Evolutionary conservation across 2,113 vertebrate genomes (phyloP).

Genomic region (Rhizomys pruinosus): DNA sequence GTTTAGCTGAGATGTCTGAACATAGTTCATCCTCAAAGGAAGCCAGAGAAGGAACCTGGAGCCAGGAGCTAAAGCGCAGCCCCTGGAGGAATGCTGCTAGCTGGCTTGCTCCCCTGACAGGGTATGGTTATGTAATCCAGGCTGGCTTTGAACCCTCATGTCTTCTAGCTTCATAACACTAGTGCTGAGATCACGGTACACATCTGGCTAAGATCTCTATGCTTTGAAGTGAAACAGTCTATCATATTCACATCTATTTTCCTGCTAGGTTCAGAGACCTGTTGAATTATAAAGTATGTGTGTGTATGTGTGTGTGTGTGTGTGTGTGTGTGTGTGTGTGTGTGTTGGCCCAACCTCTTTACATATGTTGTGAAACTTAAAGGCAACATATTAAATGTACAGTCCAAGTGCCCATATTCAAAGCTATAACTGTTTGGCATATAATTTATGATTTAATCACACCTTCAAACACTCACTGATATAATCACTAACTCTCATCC

Average conservation of each 20-base stretch:
- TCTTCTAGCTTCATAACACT: background rate
- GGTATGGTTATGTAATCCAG: background rate
- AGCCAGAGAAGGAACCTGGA: no score
- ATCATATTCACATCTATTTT: background rate
- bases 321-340: background rate
- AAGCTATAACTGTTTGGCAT: background rate
- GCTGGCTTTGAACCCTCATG: background rate
- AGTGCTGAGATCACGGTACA: background rate
- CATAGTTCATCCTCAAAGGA: no score
- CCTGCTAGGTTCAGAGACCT: background rate
- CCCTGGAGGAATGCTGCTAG: no score
- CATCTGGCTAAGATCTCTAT: background rate
- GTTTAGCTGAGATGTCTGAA: no score
- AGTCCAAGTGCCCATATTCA: background rate
- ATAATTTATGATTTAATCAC: conserved; percentile 53
- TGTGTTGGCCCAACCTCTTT: background rate
- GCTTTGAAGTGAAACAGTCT: background rate
- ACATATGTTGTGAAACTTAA: background rate
- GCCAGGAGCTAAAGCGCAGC: no score
- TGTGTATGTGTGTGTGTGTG: no score
- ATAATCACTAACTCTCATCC: conserved; percentile 60
- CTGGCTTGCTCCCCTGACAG: no score
- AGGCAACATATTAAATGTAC: background rate
- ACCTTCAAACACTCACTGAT: background rate
- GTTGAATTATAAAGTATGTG: background rate